Percentiles rank a stretch among this genome's conserved stretches.
phyloP scores from a whole-genome alignment of 2,797 vertebrate species.

The Pantherophis vulpinus region DNA sequence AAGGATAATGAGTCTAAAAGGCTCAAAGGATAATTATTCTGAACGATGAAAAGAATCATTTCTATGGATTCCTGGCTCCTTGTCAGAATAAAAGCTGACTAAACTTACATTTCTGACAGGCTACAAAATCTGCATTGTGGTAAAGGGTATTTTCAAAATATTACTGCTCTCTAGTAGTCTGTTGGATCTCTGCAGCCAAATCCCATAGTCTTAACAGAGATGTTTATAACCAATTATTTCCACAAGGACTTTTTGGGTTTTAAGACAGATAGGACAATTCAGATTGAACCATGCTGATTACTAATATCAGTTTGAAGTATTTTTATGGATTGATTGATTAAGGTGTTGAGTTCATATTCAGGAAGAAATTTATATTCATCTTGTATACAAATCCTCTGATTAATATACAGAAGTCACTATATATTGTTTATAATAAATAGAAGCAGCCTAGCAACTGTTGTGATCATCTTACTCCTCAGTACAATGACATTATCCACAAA shows the following conservation, averaged over 20 bases:
- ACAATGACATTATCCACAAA: neutral
- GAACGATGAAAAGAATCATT: neutral
- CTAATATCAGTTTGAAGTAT: neutral
- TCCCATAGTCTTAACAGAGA: neutral
- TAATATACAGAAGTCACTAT: neutral
- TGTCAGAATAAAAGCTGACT: neutral
- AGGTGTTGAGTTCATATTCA: neutral
- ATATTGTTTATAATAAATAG: neutral
- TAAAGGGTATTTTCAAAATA: neutral
- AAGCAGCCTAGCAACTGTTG: neutral
- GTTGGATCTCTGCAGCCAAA: neutral
- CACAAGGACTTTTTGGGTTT: neutral
- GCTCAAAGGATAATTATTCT: neutral
- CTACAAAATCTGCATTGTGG: neutral
- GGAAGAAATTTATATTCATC: neutral
- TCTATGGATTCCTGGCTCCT: neutral
- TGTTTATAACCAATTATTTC: neutral
- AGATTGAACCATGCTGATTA: neutral
- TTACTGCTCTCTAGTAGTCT: neutral
- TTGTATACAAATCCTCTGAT: neutral
- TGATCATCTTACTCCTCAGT: neutral
- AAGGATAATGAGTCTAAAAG: neutral
- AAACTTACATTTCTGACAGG: neutral
- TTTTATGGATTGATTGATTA: neutral
- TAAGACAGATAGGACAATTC: neutral